Base-by-base conservation (phyloP, 2,888 invertebrate genomes). In the Pelosia muscerda region DNA sequence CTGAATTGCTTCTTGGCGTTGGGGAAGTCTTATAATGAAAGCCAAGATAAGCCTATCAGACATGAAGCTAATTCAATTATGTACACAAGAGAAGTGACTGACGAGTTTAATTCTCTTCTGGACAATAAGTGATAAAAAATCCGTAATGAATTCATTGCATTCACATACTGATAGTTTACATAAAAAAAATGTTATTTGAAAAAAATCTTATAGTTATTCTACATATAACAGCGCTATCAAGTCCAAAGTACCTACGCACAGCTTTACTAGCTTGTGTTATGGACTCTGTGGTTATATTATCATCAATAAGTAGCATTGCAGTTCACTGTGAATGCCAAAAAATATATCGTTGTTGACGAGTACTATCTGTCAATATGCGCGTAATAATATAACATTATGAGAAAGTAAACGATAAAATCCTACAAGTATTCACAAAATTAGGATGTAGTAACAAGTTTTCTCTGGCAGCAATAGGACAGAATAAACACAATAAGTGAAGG, bases 401-500 rank as follows among this genome's bases (percentile, higher is more conserved):
- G 19, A 57, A 28, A 85, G 85, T 86, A 84, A 79, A 83, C 87
- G 87, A 90, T 88, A 85, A 74, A 88, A 84, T 83, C 83, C 81
- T 86, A 86, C 86, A 85, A 84, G 86, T 85, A 88, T 86, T 88
- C 84, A 87, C 86, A 85, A 86, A 88, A 86, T 90, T 88, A 87
- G 87, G 85, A 84, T 83, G 86, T 87, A 86, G 89, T 90, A 91
- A 91, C 87, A 84, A 86, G 87, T 87, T 91, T 88, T 90, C 90
- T 86, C 87, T 87, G 90, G 91, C 85, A 89, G 90, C 84, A 82
- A 77, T 79, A 78, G 81, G 81, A 79, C 88, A 86, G 85, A 87
- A 89, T 91, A 90, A 90, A 92, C 89, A 91, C 82, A 91, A 91
- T 92, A 90, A 90, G 84, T 88, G 88, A 90, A 88, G 89, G 84